Conservation (phyloP, 2,888 invertebrate species). For the Cephalotes varians region DNA sequence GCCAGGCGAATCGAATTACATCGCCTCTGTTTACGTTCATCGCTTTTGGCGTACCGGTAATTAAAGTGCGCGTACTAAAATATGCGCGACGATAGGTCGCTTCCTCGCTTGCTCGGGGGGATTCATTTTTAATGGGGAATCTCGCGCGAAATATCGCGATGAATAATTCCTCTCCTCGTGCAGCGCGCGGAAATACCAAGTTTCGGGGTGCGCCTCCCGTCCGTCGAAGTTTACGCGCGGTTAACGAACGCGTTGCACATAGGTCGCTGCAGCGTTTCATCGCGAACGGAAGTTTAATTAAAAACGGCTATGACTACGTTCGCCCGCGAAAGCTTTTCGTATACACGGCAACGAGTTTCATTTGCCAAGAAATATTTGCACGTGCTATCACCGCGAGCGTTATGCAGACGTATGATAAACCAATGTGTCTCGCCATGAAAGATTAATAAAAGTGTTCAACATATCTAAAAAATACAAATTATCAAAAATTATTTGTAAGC, state of each 20-base stretch:
- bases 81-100: constrained; percentile 42
- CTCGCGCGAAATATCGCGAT: constrained; percentile 46
- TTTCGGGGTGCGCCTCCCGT: constrained; percentile 14
- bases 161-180: not conserved
- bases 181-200: constrained; percentile 22
- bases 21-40: constrained; percentile 65
- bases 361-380: constrained; percentile 52
- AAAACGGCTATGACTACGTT: constrained; percentile 28
- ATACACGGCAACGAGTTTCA: constrained; percentile 35
- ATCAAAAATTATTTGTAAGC: not conserved
- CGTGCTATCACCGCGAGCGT: constrained; percentile 6
- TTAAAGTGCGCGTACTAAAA: constrained; percentile 69
- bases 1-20: constrained; percentile 72
- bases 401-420: constrained; percentile 13
- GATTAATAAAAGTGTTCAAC: constrained; percentile 33
- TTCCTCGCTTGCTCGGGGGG: constrained; percentile 34
- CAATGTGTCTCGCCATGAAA: not conserved
- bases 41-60: constrained; percentile 58
- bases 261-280: constrained; percentile 33
- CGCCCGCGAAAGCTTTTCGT: constrained; percentile 42
- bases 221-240: constrained; percentile 46
- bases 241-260: constrained; percentile 41
- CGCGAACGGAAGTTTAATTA: constrained; percentile 51
- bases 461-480: not conserved
- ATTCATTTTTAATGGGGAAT: constrained; percentile 60